Base-by-base conservation (phyloP, 2,113 vertebrate species). In the Myxocyprinus asiaticus region DNA sequence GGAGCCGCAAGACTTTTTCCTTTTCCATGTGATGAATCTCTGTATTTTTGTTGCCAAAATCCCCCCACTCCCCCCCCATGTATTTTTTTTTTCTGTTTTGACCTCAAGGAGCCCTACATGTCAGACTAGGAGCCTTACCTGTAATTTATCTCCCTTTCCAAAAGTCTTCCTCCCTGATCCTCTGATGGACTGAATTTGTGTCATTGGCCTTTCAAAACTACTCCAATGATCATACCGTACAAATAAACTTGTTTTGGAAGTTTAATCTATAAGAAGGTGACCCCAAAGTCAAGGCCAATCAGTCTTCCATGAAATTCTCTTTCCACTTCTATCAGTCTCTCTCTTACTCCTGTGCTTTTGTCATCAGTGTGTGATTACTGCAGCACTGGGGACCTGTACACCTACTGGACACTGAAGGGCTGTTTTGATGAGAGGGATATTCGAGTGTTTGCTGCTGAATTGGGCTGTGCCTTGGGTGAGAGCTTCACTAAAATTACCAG, bases 301-400 rank as follows among this genome's bases (percentile, higher is more conserved):
- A 71, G 53, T 44, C 42, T 53, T n/a, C 53, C 44, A 33, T 66
- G 63, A 48, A 63, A 50, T 51, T 33, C 22, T 33, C 56, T 74
- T 48, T 80, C 12, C 7, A 15, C 70, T 64, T 70, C 3, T 47
- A 33, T 33, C 22, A 33, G 22, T 33, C 22, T 33, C 22, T 33
- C 22, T 33, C 22, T 33, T 33, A 33, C 22, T 33, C 22, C 3
- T 33, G 22, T 33, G 22, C 22, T 33, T 33, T 33, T 33, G 22
- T 33, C 22, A 33, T 33, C 22, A 17, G 96, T 97, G 96, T 96
- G 95, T 77, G 94, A 94, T 77, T 98, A 97, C 90, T 97, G 94
- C 90, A 94, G 94, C 84, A 94, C 93, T 0, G 96, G 95, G 63
- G 96, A 98, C 86, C 92, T 99, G 45, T 92, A 96, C 63, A 94